Base-by-base conservation (phyloP, 35 echinoderm and acorn worm genomes). In the Stichopus chloronotus region DNA sequence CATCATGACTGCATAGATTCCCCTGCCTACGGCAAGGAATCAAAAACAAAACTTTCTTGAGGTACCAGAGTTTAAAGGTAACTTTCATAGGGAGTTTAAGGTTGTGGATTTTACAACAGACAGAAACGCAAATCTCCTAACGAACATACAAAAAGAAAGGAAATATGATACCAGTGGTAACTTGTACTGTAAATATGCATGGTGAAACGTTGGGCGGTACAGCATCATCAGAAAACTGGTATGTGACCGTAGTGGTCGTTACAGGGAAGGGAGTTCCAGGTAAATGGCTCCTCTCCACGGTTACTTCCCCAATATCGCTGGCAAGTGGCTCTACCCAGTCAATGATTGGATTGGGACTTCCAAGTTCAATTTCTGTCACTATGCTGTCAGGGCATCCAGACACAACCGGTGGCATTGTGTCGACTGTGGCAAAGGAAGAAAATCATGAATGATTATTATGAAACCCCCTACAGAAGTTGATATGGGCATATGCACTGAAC, bases 151-250 rank as follows among this genome's bases (percentile, higher is more conserved):
- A 74, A 19, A 21, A n/a, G 22, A 14, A 74, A 19, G 69, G 7
- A 1, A 74, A 19, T n/a, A 19, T 43, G 13, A 22, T 79, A 91
- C 90, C 72, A 56, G 69, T 58, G 52, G 72, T 56, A 55, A 93
- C 81, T 10, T 11, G 54, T 5, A 93, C 83, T 65, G 3, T 16
- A 57, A 93, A 93, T 76, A 5, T 17, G 72, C 92, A 93, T 1
- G 1, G 9, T 4, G 53, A 43, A 8, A 65, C n/a, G 14, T 93
- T 93, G 19, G 57, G 58, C 7, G 72, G 52, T 19, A 56, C 10
- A 54, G 92, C 57, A 53, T 86, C 92, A 93, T 93, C 92, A 52
- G 71, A 19, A 55, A 86, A 84, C 17, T 7, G 52, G 43, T 85
- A 93, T 24, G 9, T 74, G 3, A 93, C 80, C 8, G 43, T 5